Conservation (phyloP, 2,113 vertebrate species). For the Eulemur rufifrons region DNA sequence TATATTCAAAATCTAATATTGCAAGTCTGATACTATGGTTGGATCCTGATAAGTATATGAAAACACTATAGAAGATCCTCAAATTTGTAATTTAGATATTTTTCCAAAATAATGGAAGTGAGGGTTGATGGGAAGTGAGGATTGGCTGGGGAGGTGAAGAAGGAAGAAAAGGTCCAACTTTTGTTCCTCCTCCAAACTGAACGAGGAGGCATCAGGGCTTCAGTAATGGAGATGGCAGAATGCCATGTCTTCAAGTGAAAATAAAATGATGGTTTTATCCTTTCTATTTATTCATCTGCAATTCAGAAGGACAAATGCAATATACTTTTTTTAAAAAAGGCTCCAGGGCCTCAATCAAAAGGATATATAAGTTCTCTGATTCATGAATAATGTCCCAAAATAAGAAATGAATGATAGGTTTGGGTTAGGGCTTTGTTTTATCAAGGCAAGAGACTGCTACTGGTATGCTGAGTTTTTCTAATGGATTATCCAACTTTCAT, state of each 20-base stretch:
- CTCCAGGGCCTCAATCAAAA: neutral
- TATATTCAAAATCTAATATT: conserved; percentile 47
- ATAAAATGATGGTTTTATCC: conserved; percentile 33
- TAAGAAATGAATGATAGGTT: conserved; percentile 16
- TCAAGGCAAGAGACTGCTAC: neutral
- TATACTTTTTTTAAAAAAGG: neutral
- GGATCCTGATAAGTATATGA: neutral
- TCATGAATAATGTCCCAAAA: conserved; percentile 11
- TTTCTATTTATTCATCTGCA: conserved; percentile 2
- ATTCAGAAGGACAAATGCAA: conserved; percentile 25
- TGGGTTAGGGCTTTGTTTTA: neutral
- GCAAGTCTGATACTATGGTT: neutral
- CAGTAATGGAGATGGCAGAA: neutral
- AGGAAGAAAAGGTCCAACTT: neutral
- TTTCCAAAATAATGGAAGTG: neutral
- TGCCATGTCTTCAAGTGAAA: neutral
- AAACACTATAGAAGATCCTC: conserved; percentile 10
- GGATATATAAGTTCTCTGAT: neutral
- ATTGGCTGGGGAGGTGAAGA: neutral
- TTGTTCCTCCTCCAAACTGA: neutral
- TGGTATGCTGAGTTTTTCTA: neutral
- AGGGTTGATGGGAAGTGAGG: neutral
- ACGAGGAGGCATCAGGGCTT: neutral
- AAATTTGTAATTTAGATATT: conserved; percentile 48
- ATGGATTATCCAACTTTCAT: conserved; percentile 18